Evolutionary conservation across 2,113 vertebrate genomes (phyloP).

Genomic region (Gasterosteus nipponicus): DNA sequence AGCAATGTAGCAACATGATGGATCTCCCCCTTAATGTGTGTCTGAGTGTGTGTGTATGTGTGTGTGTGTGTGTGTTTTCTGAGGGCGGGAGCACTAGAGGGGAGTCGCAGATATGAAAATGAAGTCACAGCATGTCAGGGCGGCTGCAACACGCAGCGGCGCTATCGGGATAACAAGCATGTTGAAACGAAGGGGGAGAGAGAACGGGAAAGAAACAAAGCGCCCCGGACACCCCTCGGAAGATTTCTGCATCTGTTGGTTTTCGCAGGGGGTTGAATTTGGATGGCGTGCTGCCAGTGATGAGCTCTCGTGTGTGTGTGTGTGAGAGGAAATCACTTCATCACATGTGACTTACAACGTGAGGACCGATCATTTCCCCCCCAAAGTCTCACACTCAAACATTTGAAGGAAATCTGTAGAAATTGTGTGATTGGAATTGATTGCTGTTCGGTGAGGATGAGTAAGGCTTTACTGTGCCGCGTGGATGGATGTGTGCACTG

Average conservation of each 20-base stretch:
- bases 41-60: conserved; percentile 11
- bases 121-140: conserved; percentile 64
- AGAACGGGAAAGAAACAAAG: conserved; percentile 30
- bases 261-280: conserved; percentile 48
- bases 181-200: conserved; percentile 15
- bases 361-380: conserved; percentile 39
- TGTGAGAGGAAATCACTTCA: conserved; percentile 33
- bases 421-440: conserved; percentile 29
- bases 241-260: conserved; percentile 52
- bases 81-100: conserved; percentile 11
- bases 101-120: conserved; percentile 49
- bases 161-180: conserved; percentile 68
- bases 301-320: conserved; percentile 34
- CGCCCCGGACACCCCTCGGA: conserved; percentile 45
- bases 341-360: conserved; percentile 39
- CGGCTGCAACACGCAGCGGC: conserved; percentile 46
- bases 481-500: conserved; percentile 7
- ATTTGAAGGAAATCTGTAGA: conserved; percentile 31
- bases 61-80: conserved; percentile 4
- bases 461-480: conserved; percentile 22
- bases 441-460: conserved; percentile 14
- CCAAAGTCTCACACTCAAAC: conserved; percentile 24
- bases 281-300: conserved; percentile 54
- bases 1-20: conserved; percentile 69
- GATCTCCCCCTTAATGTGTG: conserved; percentile 51